Base-by-base conservation (phyloP, 2,888 invertebrate genomes). In the Lissocephala sabroskyi region DNA sequence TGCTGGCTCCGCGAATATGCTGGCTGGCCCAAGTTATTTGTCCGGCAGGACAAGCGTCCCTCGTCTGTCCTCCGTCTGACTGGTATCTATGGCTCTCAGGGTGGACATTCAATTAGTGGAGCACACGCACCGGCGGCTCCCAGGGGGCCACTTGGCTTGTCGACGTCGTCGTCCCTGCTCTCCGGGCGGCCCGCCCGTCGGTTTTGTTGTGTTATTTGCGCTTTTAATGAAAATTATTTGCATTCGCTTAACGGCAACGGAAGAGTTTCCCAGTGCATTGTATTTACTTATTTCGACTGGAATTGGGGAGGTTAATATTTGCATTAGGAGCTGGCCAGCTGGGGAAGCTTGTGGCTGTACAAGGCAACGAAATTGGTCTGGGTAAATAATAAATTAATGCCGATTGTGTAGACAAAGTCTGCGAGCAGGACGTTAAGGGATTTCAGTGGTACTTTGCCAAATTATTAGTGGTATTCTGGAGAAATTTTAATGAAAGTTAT, bases 181-280 rank as follows among this genome's bases (percentile, higher is more conserved):
- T 35, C 23, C 23, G 7, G 4, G 7, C 23, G 7, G 23, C 35
- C 16, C 17, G 6, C 16, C 16, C 17, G 6, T 35, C 23, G 14
- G 39, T 46, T n/a, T n/a, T n/a, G n/a, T n/a, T n/a, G 41, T 14
- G 53, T 73, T 76, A 68, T 76, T 65, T 59, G 62, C 53, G 48
- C 50, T 62, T 63, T 63, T 68, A 64, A 76, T 68, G 64, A 68
- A 71, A 75, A 52, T 53, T 42, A 65, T 65, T 65, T 65, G 56
- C 65, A 61, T 56, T 35, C 40, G 52, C 33, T 13, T 46, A 53
- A 45, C 54, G 13, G 39, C 33, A 9, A 10, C 1, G 16, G 2
- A 33, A 16, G 11, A 33, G 16, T 11, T 33, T 33, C 16, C n/a
- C n/a, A n/a, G n/a, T n/a, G n/a, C n/a, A n/a, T n/a, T n/a, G n/a